Evolutionary conservation across 30 jellyfish, hydroid and myxozoan genomes (phyloP).

Genomic region (Nemopilema nomurai): DNA sequence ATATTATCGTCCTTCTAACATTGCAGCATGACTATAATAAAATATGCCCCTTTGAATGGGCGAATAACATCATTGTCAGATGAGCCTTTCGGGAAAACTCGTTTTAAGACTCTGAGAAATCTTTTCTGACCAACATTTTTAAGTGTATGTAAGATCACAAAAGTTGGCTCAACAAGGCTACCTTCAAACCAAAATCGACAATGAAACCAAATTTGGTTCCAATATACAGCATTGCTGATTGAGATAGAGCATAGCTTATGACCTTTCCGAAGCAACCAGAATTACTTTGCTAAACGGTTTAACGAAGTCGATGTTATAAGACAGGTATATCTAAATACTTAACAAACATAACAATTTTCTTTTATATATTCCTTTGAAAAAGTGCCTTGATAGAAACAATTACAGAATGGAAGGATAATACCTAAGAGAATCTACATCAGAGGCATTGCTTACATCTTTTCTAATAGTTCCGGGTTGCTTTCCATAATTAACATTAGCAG

Average conservation of each 20-base stretch:
- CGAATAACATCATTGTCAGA: too few species aligned
- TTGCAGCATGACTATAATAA: too few species aligned
- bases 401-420: neutral
- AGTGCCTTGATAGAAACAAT: neutral
- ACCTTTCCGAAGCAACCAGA: too few species aligned
- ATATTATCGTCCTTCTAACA: too few species aligned
- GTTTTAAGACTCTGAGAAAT: neutral
- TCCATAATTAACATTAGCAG: conserved; percentile 88
- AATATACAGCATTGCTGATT: too few species aligned
- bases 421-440: neutral
- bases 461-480: conserved; percentile 82
- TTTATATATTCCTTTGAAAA: neutral
- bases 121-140: neutral
- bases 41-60: too few species aligned
- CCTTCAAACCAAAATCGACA: neutral
- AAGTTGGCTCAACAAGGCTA: too few species aligned
- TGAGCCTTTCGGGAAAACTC: too few species aligned
- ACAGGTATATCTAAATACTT: too few species aligned
- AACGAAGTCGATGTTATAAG: neutral
- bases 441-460: conserved; percentile 34
- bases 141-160: too few species aligned
- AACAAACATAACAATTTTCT: neutral
- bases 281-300: too few species aligned
- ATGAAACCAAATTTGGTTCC: neutral
- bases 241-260: too few species aligned